phyloP scores from a whole-genome alignment of 2,797 vertebrate species.

The Falco peregrinus region DNA sequence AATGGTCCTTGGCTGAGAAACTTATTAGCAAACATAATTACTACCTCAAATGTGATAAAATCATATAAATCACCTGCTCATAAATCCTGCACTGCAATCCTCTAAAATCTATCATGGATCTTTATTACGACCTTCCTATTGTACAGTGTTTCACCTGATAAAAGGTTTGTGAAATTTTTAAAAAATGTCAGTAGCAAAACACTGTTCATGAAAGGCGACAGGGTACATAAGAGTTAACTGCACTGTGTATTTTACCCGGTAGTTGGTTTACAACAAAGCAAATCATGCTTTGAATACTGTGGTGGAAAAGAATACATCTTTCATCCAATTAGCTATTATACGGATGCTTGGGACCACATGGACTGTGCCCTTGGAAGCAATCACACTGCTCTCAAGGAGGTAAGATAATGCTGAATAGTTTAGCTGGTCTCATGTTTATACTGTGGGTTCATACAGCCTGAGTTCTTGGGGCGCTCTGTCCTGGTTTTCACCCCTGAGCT shows the following conservation, averaged over 20 bases:
- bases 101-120: neutral
- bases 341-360: neutral
- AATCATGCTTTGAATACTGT: neutral
- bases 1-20: slow-evolving; percentile 28
- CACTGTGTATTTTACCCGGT: neutral
- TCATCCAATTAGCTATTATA: neutral
- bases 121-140: neutral
- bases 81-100: neutral
- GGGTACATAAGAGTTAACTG: neutral
- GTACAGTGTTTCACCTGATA: neutral
- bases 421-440: neutral
- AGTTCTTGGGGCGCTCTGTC: neutral
- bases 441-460: neutral
- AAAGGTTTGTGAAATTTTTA: neutral
- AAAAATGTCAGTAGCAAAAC: neutral
- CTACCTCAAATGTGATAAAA: slow-evolving; percentile 1
- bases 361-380: neutral
- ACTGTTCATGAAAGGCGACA: neutral
- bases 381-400: neutral
- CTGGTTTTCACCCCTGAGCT: neutral
- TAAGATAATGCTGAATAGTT: slow-evolving; percentile 14
- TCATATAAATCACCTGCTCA: neutral
- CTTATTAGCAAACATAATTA: slow-evolving; percentile 51
- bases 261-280: neutral
- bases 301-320: neutral